phyloP scores from a whole-genome alignment of 2,797 vertebrate genomes.

The Hafferia zeledoni region DNA sequence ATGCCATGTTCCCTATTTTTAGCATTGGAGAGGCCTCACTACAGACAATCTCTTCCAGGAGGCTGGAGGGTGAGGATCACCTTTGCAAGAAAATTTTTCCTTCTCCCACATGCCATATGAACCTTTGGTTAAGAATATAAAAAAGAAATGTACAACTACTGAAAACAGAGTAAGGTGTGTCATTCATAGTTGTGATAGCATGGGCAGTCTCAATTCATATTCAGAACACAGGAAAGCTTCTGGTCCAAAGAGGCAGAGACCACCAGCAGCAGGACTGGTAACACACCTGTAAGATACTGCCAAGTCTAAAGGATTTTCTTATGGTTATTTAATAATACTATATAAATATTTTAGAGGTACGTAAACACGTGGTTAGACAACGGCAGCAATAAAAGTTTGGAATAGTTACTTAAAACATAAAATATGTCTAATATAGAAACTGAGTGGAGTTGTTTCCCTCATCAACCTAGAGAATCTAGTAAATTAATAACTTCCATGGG shows the following conservation, averaged over 20 bases:
- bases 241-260: neutral
- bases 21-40: neutral
- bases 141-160: neutral
- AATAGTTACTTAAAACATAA: neutral
- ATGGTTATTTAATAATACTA: neutral
- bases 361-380: neutral
- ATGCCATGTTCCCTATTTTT: neutral
- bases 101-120: neutral
- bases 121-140: neutral
- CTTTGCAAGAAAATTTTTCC: neutral
- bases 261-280: neutral
- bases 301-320: neutral
- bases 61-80: neutral
- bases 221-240: neutral
- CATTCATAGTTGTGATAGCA: neutral
- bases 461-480: neutral
- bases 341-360: neutral
- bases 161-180: neutral
- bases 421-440: neutral
- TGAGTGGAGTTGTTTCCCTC: neutral
- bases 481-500: neutral
- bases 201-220: neutral
- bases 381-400: neutral
- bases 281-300: neutral
- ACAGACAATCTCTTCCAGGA: neutral